A percentile compares a stretch with the other conserved stretches of the same genome.
Evolutionary conservation across 1,140 invertebrate species (phyloP).

Genomic region (Manduca sexta): DNA sequence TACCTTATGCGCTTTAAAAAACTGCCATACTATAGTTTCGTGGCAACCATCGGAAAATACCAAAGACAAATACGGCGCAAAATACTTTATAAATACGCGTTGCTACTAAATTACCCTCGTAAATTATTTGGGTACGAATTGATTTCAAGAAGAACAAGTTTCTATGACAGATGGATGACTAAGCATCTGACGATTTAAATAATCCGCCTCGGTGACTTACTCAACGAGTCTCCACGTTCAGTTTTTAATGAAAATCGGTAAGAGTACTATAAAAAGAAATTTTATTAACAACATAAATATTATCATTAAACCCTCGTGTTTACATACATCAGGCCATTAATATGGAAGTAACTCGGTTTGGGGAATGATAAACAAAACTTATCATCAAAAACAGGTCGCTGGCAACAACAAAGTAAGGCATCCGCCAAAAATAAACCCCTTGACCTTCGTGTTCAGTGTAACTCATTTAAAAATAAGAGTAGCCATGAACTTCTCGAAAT

Average conservation of each 20-base stretch:
- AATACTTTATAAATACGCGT: conserved; percentile 13
- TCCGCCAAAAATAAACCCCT: conserved; percentile 64
- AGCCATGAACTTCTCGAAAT: conserved; percentile 58
- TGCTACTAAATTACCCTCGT: conserved; percentile 19
- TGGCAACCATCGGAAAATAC: conserved; percentile 26
- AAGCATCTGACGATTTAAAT: background rate
- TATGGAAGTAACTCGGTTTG: conserved; percentile 17
- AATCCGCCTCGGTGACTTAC: no score
- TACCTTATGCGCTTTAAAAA: conserved; percentile 47
- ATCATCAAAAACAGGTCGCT: conserved; percentile 38
- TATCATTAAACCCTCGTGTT: no score
- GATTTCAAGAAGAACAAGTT: conserved; percentile 14
- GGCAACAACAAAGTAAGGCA: conserved; percentile 38
- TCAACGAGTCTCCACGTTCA: no score
- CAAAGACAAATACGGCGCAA: conserved; percentile 22
- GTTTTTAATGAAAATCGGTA: no score
- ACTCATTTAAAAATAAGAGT: conserved; percentile 59
- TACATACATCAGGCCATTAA: background rate
- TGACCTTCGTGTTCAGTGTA: conserved; percentile 61
- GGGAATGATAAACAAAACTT: conserved; percentile 36
- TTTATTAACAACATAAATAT: no score
- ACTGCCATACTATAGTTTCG: conserved; percentile 20
- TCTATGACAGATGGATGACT: conserved; percentile 9
- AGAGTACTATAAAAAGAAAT: no score
- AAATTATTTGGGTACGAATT: conserved; percentile 22